Evolutionary conservation across 2,888 invertebrate genomes (phyloP), one percentile per base, ranked within the genome.

Genomic region (Onchidella celtica): DNA sequence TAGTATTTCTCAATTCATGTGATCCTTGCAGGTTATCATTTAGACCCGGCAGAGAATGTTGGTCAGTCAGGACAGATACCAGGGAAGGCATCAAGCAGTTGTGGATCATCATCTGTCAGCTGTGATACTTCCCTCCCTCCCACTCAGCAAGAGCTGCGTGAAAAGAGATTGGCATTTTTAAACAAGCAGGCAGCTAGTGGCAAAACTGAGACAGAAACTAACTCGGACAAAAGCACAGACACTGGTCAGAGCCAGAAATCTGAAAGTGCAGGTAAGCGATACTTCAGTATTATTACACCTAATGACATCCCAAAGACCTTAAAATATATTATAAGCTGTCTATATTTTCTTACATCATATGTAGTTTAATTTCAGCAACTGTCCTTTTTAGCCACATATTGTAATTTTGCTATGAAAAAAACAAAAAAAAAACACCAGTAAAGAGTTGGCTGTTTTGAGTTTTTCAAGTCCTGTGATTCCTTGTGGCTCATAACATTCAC

Each of bases 91-190:
- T 55, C 57, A 17, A 14, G 59, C 36, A 27, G 40, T n/a, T 65
- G 29, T 34, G 57, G 21, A 24, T 21, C 75, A 3, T 6, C 57
- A 9, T 63, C 75, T 24, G n/a, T 77, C 65, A 80, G 75, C 63
- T 47, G 24, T 3, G 61, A 63, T 34, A n/a, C n/a, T n/a, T 32
- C 65, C 24, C 65, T 17, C n/a, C 65, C 66, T 14, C 11, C 81
- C 24, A 81, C 86, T 27, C 74, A 75, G 55, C 88, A 90, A 65
- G 90, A 90, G 79, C 74, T 91, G 17, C 83, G 91, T 68, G 81
- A 85, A 83, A 90, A 88, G 80, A 86, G 91, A 70, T 82, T 90
- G 29, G 89, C 89, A 32, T 90, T 86, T 82, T 83, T 90, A 84
- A 80, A 70, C 14, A 70, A 61, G 27, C 55, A 27, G 27, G 14